Percentiles rank a stretch among this genome's conserved stretches.
Evolutionary conservation across 2,888 invertebrate genomes (phyloP).

Genomic region (Rhagonycha fulva): DNA sequence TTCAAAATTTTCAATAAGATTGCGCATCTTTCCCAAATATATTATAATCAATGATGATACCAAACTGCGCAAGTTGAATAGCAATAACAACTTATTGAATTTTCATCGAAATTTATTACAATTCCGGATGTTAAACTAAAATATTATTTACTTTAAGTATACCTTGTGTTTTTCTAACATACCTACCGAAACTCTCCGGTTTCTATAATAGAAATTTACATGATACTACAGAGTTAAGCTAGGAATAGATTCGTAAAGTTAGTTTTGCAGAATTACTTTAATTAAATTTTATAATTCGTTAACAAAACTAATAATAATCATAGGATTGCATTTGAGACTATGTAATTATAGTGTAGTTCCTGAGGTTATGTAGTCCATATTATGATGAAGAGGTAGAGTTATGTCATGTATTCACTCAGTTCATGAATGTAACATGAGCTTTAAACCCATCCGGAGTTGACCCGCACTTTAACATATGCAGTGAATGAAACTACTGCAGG

Average conservation of each 20-base stretch:
- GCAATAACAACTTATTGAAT: no score
- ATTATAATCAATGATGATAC: no score
- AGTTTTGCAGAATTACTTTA: not conserved
- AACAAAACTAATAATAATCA: constrained; percentile 13
- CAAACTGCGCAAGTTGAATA: no score
- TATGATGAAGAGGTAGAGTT: constrained; percentile 25
- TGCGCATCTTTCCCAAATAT: no score
- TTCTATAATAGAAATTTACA: not conserved
- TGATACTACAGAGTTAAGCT: not conserved
- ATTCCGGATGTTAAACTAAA: no score
- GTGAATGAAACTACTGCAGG: constrained; percentile 3
- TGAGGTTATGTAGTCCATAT: constrained; percentile 20
- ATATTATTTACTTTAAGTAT: no score
- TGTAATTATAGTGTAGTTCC: constrained; percentile 17
- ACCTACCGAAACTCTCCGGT: not conserved
- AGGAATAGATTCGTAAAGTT: not conserved
- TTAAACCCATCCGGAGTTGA: constrained; percentile 28
- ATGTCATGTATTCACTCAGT: constrained; percentile 29
- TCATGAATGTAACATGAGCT: constrained; percentile 35
- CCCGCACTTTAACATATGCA: constrained; percentile 25
- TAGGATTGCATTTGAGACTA: constrained; percentile 20
- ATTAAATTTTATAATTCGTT: not conserved
- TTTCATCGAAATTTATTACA: no score
- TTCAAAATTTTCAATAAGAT: no score
- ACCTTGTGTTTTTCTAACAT: not conserved